phyloP scores from a whole-genome alignment of 2,888 invertebrate genomes.

The Rhagonycha lutea region DNA sequence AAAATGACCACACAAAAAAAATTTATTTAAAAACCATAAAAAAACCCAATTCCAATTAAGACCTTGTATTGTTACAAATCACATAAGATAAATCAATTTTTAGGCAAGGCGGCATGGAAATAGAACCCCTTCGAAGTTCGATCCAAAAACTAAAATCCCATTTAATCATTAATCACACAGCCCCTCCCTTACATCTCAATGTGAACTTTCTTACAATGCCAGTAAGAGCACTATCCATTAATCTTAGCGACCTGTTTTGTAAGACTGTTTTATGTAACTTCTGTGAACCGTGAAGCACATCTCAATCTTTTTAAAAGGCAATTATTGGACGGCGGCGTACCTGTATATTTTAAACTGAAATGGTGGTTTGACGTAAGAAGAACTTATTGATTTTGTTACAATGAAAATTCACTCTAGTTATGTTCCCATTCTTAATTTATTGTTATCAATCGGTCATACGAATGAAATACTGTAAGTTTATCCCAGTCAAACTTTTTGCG shows the following conservation, averaged over 20 bases:
- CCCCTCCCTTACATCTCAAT: conserved; percentile 68
- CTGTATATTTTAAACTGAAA: conserved; percentile 15
- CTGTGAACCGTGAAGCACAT: conserved; percentile 43
- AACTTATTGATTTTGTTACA: conserved; percentile 11
- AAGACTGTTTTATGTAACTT: conserved; percentile 41
- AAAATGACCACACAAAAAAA: conserved; percentile 6
- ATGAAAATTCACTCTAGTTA: not conserved
- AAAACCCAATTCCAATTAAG: not conserved
- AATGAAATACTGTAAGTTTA: not conserved
- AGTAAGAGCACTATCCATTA: conserved; percentile 46
- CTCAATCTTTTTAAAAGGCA: conserved; percentile 43
- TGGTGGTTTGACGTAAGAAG: conserved; percentile 7
- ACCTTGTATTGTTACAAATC: not conserved
- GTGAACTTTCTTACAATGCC: conserved; percentile 49
- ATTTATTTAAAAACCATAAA: not conserved
- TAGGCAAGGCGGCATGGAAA: not conserved
- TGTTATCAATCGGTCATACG: not conserved
- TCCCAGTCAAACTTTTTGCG: not conserved
- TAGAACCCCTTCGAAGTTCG: conserved; percentile 5
- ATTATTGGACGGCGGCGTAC: conserved; percentile 21
- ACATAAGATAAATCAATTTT: not conserved
- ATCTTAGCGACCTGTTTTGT: conserved; percentile 38
- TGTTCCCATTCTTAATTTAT: not conserved
- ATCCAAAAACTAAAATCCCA: conserved; percentile 6
- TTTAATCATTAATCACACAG: conserved; percentile 49